A percentile compares a stretch with the other conserved stretches of the same genome.
Evolutionary conservation across 2,888 invertebrate species (phyloP).

Genomic region (Autographa pulchrina): DNA sequence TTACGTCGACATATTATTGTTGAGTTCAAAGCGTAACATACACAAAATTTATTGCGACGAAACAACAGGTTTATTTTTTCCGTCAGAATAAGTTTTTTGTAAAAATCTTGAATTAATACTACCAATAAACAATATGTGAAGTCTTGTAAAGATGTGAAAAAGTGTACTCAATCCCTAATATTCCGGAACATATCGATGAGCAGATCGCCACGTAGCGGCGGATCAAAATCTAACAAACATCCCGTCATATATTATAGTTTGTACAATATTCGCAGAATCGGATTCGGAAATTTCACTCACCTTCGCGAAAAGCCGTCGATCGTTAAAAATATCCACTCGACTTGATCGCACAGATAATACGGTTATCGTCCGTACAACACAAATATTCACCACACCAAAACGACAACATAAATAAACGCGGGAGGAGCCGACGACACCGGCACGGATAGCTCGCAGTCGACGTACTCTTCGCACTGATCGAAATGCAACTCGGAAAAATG

Average conservation of each 20-base stretch:
- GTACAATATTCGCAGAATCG: conserved; percentile 69
- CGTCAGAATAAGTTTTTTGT: conserved; percentile 17
- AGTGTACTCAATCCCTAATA: conserved; percentile 64
- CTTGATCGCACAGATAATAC: conserved; percentile 87
- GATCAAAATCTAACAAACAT: conserved; percentile 72
- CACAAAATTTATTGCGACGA: conserved; percentile 33
- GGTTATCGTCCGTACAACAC: conserved; percentile 88
- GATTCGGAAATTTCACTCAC: conserved; percentile 79
- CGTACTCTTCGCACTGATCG: conserved; percentile 83
- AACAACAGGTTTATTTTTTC: conserved; percentile 48
- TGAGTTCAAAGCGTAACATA: conserved; percentile 23
- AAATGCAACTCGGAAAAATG: conserved; percentile 85
- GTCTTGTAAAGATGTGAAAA: conserved; percentile 55
- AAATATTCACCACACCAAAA: conserved; percentile 89
- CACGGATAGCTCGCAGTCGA: conserved; percentile 74
- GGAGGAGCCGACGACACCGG: conserved; percentile 77
- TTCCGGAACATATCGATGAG: conserved; percentile 76
- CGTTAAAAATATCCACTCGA: conserved; percentile 86
- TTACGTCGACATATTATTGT: conserved; percentile 24
- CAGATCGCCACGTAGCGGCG: conserved; percentile 83
- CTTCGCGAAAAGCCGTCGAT: conserved; percentile 80
- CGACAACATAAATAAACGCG: conserved; percentile 89
- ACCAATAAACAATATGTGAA: conserved; percentile 11
- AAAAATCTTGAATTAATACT: conserved; percentile 20
- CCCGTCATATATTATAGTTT: conserved; percentile 58